Base-by-base conservation (phyloP, 2,797 vertebrate genomes). In the Carapus acus region DNA sequence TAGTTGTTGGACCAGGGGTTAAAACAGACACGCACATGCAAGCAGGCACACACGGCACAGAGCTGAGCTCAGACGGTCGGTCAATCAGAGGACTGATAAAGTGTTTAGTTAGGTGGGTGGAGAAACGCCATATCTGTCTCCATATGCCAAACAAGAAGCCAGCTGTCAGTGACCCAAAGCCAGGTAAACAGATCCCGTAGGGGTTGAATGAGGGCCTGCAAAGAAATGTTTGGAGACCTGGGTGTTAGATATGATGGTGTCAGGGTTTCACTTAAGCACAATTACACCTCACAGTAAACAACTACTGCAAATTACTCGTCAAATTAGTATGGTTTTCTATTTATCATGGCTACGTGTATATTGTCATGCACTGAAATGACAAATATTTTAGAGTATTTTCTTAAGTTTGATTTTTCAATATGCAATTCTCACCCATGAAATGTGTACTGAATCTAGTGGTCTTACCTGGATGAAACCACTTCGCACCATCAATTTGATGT, bases 61-160 rank as follows among this genome's bases (percentile, higher is more conserved):
- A 65, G 77, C n/a, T n/a, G n/a, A n/a, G n/a, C n/a, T n/a, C n/a
- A n/a, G n/a, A n/a, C n/a, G n/a, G n/a, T n/a, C n/a, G n/a, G n/a
- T n/a, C n/a, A n/a, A n/a, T n/a, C n/a, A n/a, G n/a, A n/a, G n/a
- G n/a, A n/a, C n/a, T 27, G 90, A 91, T 91, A 92, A 88, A 82
- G 80, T 85, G 80, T 79, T 53, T 54, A 63, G 78, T 62, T 58
- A 80, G 67, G 83, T 65, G 76, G 88, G 88, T 83, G 76, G 74
- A 84, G 83, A 88, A 87, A 86, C 67, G 76, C 82, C 73, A 88
- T 88, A 91, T 89, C 90, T 87, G 82, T 85, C 84, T 87, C 84
- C 80, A 65, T 75, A 80, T 67, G 74, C 78, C 67, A 82, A 82
- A 77, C 86, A 79, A 59, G 74, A 45, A 57, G 58, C 76, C 63